Conservation (phyloP, 2,113 vertebrate genomes). For the Pluvialis apricaria region DNA sequence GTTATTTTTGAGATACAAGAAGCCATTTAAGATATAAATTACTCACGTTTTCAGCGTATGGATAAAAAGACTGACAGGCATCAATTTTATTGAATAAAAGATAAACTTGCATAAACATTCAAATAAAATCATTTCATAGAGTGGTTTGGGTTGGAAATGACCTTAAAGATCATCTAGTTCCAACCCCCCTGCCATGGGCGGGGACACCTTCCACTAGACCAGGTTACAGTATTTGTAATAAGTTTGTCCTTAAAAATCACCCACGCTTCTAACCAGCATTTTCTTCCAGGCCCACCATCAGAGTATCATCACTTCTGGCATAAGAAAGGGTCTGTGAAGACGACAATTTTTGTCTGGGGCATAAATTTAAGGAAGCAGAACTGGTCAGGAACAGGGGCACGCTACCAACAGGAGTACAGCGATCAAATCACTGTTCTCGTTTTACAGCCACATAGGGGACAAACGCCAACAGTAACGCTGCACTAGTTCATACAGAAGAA, state of each 20-base stretch:
- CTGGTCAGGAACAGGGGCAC: neutral
- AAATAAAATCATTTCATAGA: neutral
- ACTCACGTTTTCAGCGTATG: neutral
- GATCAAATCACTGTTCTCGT: neutral
- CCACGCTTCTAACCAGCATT: neutral
- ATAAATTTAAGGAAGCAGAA: neutral
- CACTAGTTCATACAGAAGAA: neutral
- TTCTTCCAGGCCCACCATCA: neutral
- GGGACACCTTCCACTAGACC: neutral
- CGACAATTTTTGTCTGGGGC: neutral
- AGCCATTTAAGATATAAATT: neutral
- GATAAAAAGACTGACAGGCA: neutral
- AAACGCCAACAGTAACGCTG: neutral
- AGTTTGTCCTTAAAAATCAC: neutral
- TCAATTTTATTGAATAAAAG: neutral
- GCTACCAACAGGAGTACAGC: neutral
- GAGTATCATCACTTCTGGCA: neutral
- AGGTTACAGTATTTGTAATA: neutral
- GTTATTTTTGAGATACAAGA: neutral
- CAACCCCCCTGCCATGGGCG: neutral
- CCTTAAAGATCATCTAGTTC: neutral
- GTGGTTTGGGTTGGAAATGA: neutral
- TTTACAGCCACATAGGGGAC: neutral
- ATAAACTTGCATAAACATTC: neutral
- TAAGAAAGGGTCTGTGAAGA: neutral